A percentile compares a stretch with the other conserved stretches of the same genome.
Evolutionary conservation across 1,140 invertebrate genomes (phyloP).

Genomic region (Eriocheir sinensis): DNA sequence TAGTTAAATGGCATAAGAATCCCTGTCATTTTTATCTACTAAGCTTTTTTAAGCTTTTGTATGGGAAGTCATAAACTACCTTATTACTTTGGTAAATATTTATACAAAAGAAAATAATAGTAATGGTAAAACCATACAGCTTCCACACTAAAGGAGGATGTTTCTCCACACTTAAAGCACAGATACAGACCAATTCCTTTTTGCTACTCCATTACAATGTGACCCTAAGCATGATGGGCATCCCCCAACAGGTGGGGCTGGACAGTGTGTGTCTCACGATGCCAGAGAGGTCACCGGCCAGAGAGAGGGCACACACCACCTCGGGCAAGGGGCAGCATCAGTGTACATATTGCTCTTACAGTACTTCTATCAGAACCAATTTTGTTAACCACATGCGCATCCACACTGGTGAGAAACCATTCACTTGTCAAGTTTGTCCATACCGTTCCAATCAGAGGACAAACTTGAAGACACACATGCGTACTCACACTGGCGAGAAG

Average conservation of each 20-base stretch:
- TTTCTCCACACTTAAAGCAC: no score
- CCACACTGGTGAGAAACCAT: slow-evolving; percentile 68
- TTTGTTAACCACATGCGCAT: slow-evolving; percentile 63
- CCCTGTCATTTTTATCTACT: no score
- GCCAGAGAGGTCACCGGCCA: slow-evolving; percentile 48
- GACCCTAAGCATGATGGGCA: slow-evolving; percentile 41
- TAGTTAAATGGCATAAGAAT: no score
- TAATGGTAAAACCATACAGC: no score
- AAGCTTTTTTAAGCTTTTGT: no score
- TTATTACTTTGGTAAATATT: no score
- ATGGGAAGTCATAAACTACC: no score
- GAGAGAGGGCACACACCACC: slow-evolving; percentile 29
- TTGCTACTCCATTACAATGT: not conserved
- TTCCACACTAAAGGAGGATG: no score
- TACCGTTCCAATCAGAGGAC: slow-evolving; percentile 68
- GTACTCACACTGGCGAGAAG: slow-evolving; percentile 61
- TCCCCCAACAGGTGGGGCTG: slow-evolving; percentile 64
- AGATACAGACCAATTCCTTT: no score
- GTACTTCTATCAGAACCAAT: slow-evolving; percentile 60
- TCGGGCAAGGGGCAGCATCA: slow-evolving; percentile 57
- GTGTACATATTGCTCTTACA: slow-evolving; percentile 59
- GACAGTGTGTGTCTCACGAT: slow-evolving; percentile 42
- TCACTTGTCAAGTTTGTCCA: slow-evolving; percentile 51
- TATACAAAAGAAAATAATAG: no score
- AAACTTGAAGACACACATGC: slow-evolving; percentile 67